Base-by-base conservation (phyloP, 2,113 vertebrate genomes). In the Entelurus aequoreus region DNA sequence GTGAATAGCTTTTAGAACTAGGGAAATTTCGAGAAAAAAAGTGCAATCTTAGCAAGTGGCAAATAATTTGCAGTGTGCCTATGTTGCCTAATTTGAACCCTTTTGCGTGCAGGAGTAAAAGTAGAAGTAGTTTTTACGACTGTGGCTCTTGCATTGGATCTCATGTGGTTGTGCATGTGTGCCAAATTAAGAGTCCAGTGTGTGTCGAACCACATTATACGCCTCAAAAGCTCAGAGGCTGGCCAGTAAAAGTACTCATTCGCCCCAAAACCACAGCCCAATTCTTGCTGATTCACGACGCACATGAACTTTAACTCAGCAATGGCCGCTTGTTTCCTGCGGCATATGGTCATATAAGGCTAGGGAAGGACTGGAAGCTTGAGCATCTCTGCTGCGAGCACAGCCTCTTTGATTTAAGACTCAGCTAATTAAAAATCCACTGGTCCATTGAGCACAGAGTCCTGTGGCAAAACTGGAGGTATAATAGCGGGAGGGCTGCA, bases 391-490 rank as follows among this genome's bases (percentile, higher is more conserved):
- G 57, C 74, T 65, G 72, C 59, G 56, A 71, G 58, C 62, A 72
- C 58, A 53, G 73, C 60, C 62, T 61, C 51, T 72, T 79, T 84
- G 79, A 78, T 81, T 68, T 77, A 82, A 67, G 60, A 48, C 56
- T 46, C 69, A 13, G 36, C 68, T 80, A 85, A 84, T 86, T 84
- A 75, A 77, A 80, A 78, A 78, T 66, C 66, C 49, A 48, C 66
- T 36, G 72, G 67, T 75, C 76, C 69, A 69, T 40, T 52, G 63
- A 74, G 72, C 79, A 73, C 68, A 69, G 70, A 62, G 55, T 48
- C 80, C 68, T 40, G 40, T 52, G 71, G 80, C 52, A 64, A 38
- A 67, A 81, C 73, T 67, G 55, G 53, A 37, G 48, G 70, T 47
- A 59, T 52, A 28, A 71, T 56, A 47, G 54, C 19, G 47, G 53